Conservation (phyloP, 1,140 invertebrate species). For the Schlechtendalia chinensis region DNA sequence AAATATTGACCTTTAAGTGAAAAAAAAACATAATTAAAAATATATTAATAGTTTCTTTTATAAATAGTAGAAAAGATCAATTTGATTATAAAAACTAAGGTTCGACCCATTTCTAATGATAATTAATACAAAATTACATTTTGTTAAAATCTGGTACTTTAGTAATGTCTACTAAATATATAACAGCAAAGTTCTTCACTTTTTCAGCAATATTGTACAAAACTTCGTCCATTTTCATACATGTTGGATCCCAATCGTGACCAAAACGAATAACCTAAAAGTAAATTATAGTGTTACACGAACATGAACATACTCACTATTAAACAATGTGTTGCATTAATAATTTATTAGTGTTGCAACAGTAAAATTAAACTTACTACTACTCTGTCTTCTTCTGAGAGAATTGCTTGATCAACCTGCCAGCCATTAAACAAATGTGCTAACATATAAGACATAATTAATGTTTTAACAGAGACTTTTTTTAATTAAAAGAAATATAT, state of each 20-base stretch:
- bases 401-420: conserved; percentile 98
- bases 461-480: not conserved
- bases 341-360: too few relatives aligned
- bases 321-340: not conserved
- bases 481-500: not conserved
- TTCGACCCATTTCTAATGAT: not conserved
- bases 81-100: too few relatives aligned
- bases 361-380: conserved; percentile 65
- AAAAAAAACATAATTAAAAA: too few relatives aligned
- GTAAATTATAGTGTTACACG: conserved; percentile 37
- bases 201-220: conserved; percentile 97
- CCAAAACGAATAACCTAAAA: conserved; percentile 90
- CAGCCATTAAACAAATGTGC: conserved; percentile 98
- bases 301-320: too few relatives aligned
- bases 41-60: too few relatives aligned
- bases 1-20: too few relatives aligned
- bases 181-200: conserved; percentile 97
- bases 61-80: too few relatives aligned
- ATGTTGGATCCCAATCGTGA: conserved; percentile 99
- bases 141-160: conserved; percentile 99
- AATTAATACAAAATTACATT: conserved; percentile 67
- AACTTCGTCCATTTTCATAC: conserved; percentile 99
- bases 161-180: conserved; percentile 97
- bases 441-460: conserved; percentile 96
- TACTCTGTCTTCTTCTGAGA: conserved; percentile 96